Evolutionary conservation across 2,888 invertebrate species (phyloP), one percentile per base, ranked within the genome.

Genomic region (Ernsta delagoae): DNA sequence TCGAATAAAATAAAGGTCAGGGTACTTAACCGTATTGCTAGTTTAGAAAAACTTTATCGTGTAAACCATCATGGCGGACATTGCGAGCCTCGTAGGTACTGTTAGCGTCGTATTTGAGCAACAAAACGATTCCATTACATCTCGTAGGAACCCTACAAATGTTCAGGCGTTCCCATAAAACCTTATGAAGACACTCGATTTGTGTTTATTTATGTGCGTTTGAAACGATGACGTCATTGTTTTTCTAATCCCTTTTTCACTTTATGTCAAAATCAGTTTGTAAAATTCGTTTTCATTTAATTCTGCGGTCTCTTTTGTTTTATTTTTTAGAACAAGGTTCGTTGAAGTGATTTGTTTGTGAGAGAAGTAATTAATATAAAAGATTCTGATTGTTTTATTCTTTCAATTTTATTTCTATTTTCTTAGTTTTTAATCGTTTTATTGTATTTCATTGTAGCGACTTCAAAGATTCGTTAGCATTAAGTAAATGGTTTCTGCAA

Each of bases 161-260:
- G 9, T 43, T 9, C 12, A 48, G 12, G 12, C 48, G 48, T 2
- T 12, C 12, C 12, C 48, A 48, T 48, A 12, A 84, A 89, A 89
- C 86, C 79, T 88, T 84, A 87, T 83, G 84, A 81, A 74, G 75
- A 73, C 81, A 80, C 81, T 83, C 81, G 74, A 78, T 73, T 75
- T 61, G 31, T 67, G 24, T 56, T 66, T 75, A 75, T 71, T 75
- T 72, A 73, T 80, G 43, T 34, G 57, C 12, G 48, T 64, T 62
- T 11, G 56, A 53, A 43, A 31, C 16, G 24, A 56, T 59, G 60
- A 41, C 24, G 53, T 59, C 60, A 70, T 70, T 72, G 70, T 72
- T 72, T 72, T 72, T 71, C 57, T 62, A 65, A 48, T 56, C 11
- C 54, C 54, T 34, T 56, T n/a, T n/a, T 56, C 54, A 31, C 5